These are phyloP conservation scores for Drosophila eugracilis DNA, from an alignment of 1,140 invertebrate species.

Conservation along the genomic window DNA sequence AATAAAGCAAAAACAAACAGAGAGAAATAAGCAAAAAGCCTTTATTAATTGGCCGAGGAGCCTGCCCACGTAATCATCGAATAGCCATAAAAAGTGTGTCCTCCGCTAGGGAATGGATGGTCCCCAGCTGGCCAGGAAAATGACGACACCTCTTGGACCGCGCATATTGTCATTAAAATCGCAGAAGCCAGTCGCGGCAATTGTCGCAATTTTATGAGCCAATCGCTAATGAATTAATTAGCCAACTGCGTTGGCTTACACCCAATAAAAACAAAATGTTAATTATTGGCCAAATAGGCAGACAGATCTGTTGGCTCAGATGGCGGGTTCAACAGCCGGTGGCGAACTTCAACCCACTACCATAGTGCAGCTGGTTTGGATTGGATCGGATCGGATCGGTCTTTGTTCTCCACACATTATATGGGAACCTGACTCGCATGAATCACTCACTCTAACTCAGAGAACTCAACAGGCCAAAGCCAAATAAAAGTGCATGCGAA, in stretches of 20 bases:
- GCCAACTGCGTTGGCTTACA: slow-evolving; percentile 45
- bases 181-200: slow-evolving; percentile 43
- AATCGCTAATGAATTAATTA: slow-evolving; percentile 75
- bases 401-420: slow-evolving; percentile 24
- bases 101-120: slow-evolving; percentile 47
- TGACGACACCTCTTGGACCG: slow-evolving; percentile 30
- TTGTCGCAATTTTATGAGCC: slow-evolving; percentile 42
- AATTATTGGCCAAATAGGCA: slow-evolving; percentile 25
- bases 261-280: slow-evolving; percentile 22
- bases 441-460: slow-evolving; percentile 36
- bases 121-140: slow-evolving; percentile 28
- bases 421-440: slow-evolving; percentile 35
- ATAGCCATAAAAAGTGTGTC: slow-evolving; percentile 74
- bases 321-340: slow-evolving; percentile 55
- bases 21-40: slow-evolving; percentile 37
- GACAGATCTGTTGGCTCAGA: slow-evolving; percentile 30
- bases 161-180: slow-evolving; percentile 17
- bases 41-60: slow-evolving; percentile 66
- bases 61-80: slow-evolving; percentile 66
- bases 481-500: slow-evolving; percentile 41
- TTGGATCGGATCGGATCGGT: slow-evolving; percentile 18
- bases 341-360: slow-evolving; percentile 67
- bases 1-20: slow-evolving; percentile 8
- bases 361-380: slow-evolving; percentile 42
- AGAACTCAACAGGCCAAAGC: slow-evolving; percentile 36